Evolutionary conservation across 2,113 vertebrate genomes (phyloP), one percentile per base, ranked within the genome.

Genomic region (Bostrychus sinensis): DNA sequence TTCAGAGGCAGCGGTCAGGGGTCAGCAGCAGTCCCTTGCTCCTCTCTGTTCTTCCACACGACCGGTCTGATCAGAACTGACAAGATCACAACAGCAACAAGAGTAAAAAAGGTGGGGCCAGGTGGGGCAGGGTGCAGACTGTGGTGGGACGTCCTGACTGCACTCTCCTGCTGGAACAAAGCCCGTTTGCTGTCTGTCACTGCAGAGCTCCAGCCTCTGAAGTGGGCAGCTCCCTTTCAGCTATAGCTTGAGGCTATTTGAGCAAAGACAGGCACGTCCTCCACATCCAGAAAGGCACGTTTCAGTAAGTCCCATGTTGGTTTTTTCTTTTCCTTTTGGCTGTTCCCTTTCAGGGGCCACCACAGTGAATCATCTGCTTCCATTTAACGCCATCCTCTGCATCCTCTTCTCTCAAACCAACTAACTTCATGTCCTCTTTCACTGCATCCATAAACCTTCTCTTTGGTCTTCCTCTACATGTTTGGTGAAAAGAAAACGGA

Each of bases 11-110:
- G 26, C 62, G 43, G 62, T 30, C 37, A 10, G 70, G 75, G 63
- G 65, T 77, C 77, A 62, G 69, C 1, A 1, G 46, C 22, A 41
- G 58, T 36, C 22, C 23, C 17, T 42, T 60, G 32, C 41, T 70
- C 56, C 22, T 70, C 61, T 75, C 62, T 75, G 65, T 65, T 82
- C 79, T 86, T 87, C 72, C 75, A 70, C 22, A 62, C 72, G 72
- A 86, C 62, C 67, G 39, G 42, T 30, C 68, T 81, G 77, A 87
- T 83, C 63, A 66, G 71, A 81, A 62, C 4, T 65, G 83, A 86
- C 75, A 34, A 62, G 79, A 84, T 84, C 83, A 80, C 72, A 82
- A 79, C 68, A 37, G 62, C 56, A 65, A 60, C 70, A 50, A 48
- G 25, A 78, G 61, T 65, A 72, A 60, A 63, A 22, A 37, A 41